A percentile compares a stretch with the other conserved stretches of the same genome.
Evolutionary conservation across 2,797 vertebrate genomes (phyloP).

Genomic region (Hipposideros larvatus): DNA sequence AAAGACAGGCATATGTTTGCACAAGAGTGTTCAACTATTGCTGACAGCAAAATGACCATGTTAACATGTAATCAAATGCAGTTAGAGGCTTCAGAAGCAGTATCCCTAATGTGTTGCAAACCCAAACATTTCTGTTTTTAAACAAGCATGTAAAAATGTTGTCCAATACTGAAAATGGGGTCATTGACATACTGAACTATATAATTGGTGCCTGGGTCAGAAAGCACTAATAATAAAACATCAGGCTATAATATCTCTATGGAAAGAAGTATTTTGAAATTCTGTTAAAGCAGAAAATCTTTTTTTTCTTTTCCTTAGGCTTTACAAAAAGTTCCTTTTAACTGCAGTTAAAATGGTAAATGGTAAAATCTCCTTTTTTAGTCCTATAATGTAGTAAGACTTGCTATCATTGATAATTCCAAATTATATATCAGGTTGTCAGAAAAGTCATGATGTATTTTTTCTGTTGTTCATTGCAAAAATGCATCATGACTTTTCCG

Average conservation of each 20-base stretch:
- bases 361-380: background rate
- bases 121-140: constrained; percentile 25
- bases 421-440: background rate
- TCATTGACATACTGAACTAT: background rate
- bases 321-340: constrained; percentile 45
- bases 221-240: background rate
- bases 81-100: constrained; percentile 40
- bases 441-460: no score
- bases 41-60: constrained; percentile 35
- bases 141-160: background rate
- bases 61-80: background rate
- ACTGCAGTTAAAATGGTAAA: background rate
- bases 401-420: background rate
- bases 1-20: constrained; percentile 50
- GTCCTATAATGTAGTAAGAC: background rate
- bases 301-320: background rate
- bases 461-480: no score
- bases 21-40: constrained; percentile 33
- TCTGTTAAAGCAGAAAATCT: background rate
- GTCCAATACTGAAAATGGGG: background rate
- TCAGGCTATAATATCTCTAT: background rate
- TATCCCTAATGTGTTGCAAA: background rate
- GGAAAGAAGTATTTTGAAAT: constrained; percentile 48
- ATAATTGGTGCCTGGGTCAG: background rate
- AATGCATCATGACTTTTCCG: no score